Evolutionary conservation across 2,888 invertebrate genomes (phyloP).

Genomic region (Lomographa bimaculata): DNA sequence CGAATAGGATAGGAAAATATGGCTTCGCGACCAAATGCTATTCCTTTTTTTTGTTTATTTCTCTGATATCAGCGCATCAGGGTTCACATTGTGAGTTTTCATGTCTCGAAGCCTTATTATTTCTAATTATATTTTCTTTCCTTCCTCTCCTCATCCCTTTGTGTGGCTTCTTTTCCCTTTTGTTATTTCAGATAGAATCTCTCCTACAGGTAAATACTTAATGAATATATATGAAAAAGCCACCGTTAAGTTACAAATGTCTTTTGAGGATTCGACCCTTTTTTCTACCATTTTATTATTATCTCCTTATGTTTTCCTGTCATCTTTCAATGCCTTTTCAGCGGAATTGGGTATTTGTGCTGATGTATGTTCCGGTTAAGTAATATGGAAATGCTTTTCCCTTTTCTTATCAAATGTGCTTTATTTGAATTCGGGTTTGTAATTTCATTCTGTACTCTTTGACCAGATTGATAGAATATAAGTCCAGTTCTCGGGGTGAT

Average conservation of each 20-base stretch:
- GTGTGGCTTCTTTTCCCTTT: conserved; percentile 55
- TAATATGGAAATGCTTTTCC: conserved; percentile 28
- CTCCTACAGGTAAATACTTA: conserved; percentile 44
- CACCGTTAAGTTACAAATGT: conserved; percentile 40
- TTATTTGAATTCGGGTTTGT: conserved; percentile 26
- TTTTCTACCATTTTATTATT: conserved; percentile 43
- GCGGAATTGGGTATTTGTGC: conserved; percentile 30
- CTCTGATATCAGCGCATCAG: too few relatives aligned
- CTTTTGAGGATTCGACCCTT: conserved; percentile 36
- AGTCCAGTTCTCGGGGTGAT: too few relatives aligned
- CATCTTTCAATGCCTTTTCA: conserved; percentile 11
- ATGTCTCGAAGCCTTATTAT: conserved; percentile 64
- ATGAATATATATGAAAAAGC: conserved; percentile 43
- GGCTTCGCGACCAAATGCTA: too few relatives aligned
- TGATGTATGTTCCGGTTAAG: conserved; percentile 38
- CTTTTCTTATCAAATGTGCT: conserved; percentile 21
- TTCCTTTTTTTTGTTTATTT: too few relatives aligned
- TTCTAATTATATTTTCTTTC: conserved; percentile 66
- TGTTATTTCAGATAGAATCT: conserved; percentile 53
- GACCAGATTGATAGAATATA: too few relatives aligned
- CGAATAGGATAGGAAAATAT: too few relatives aligned
- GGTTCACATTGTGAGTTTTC: conserved; percentile 55
- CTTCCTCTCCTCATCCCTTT: conserved; percentile 44
- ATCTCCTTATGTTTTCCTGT: conserved; percentile 40
- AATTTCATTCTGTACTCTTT: conserved; percentile 20